Evolutionary conservation across 2,888 invertebrate species (phyloP), one percentile per base, ranked within the genome.

Genomic region (Acronicta aceris): DNA sequence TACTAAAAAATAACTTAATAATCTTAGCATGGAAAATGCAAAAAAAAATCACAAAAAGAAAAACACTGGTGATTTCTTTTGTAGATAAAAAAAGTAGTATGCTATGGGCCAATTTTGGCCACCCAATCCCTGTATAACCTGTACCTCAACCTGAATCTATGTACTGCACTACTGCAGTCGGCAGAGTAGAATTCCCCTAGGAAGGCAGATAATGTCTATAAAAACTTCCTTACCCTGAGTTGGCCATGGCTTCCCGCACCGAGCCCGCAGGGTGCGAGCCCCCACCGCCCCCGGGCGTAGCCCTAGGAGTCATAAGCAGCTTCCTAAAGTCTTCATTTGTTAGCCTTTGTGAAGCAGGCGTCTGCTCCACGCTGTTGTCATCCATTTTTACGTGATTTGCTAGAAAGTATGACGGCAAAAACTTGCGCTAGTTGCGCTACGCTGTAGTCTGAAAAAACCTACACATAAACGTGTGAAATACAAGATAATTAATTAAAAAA

Each of bases 261-360:
- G 97, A 96, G 5, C 96, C 96, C 0, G 88, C 85, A 5, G 92
- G 92, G 63, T 94, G 95, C 84, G 95, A 74, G 77, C 90, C 74
- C 80, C 93, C 76, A 88, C 95, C 49, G 0, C 67, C 67, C 5
- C 70, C 70, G 12, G 96, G 96, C 0, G 97, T 97, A 7, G 97
- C 96, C 65, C 98, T 95, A 0, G 99, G 99, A 0, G 99, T 99
- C 97, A 99, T 99, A 74, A 99, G 92, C 53, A 99, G 94, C 86
- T 98, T 99, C 57, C 99, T 96, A 86, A 99, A 99, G 93, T 99
- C 99, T 87, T 98, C 99, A 95, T 99, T 99, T 9, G 99, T 99
- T 56, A 99, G 95, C 74, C 98, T 96, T 82, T 97, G 97, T 0
- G 98, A 97, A 68, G 95, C 95, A 45, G 97, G 96, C 57, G 96